phyloP scores from a whole-genome alignment of 2,113 vertebrate species.

The Malaclemys terrapin region DNA sequence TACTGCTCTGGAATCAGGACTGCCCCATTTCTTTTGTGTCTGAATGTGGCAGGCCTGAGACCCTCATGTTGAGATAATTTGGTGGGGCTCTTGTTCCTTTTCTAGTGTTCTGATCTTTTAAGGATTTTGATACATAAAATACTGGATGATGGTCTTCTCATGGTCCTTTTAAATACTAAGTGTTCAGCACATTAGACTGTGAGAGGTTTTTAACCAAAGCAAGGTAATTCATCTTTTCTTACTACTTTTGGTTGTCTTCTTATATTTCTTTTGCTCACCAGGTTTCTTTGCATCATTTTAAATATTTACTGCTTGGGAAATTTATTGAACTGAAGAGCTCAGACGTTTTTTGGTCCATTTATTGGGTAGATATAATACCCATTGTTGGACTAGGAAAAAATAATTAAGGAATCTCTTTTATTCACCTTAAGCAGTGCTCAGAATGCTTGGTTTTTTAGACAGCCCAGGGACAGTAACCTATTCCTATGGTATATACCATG shows the following conservation, averaged over 20 bases:
- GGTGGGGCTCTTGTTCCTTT: neutral
- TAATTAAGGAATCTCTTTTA: neutral
- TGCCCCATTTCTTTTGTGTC: too few species aligned
- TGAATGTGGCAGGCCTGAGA: neutral
- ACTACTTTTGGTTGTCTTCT: neutral
- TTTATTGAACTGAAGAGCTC: neutral
- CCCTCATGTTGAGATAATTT: conserved; percentile 6
- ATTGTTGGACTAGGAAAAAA: neutral
- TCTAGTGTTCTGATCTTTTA: neutral
- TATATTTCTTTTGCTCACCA: neutral
- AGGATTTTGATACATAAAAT: neutral
- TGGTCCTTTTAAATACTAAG: conserved; percentile 38
- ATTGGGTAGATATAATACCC: neutral
- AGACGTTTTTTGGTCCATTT: neutral
- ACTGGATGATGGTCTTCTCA: neutral
- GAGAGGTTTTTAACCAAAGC: neutral
- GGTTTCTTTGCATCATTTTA: neutral
- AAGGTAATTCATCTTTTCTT: neutral
- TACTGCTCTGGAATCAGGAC: neutral
- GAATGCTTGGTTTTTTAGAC: neutral
- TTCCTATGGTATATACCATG: neutral
- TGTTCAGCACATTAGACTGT: neutral
- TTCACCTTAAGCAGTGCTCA: neutral
- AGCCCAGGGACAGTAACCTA: neutral
- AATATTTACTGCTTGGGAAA: neutral